These are phyloP conservation scores for Olivierus martensii DNA, from an alignment of 1,140 invertebrate genomes.

Conservation along the genomic window DNA sequence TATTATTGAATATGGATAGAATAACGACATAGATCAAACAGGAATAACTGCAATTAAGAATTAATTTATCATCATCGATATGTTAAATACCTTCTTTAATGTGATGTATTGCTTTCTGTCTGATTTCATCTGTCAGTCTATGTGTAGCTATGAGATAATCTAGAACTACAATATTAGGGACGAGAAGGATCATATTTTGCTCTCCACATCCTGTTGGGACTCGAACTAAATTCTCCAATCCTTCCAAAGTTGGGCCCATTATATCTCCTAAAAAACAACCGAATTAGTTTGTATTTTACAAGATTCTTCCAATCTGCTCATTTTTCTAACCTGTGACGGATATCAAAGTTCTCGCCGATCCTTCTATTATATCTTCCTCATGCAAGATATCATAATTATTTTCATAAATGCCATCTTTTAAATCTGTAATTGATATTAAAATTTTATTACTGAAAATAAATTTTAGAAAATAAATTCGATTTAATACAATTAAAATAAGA, in stretches of 20 bases:
- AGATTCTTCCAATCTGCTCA: too few species aligned
- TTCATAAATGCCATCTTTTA: conserved; percentile 2
- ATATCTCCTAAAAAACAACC: conserved; percentile 35
- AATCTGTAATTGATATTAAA: too few species aligned
- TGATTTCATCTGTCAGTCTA: conserved; percentile 31
- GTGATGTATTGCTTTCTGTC: conserved; percentile 41
- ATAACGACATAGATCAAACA: too few species aligned
- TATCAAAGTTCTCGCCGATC: conserved; percentile 41
- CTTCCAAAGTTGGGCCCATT: conserved; percentile 32
- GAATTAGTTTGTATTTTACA: too few species aligned
- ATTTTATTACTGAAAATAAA: too few species aligned
- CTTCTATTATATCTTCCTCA: conserved; percentile 29
- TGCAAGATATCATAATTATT: conserved; percentile 4
- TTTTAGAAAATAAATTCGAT: too few species aligned
- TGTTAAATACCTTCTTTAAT: conserved; percentile 39
- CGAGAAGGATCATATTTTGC: conserved; percentile 63
- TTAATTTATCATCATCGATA: too few species aligned
- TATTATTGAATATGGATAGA: too few species aligned
- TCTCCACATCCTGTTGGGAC: conserved; percentile 56
- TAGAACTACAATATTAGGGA: conserved; percentile 57
- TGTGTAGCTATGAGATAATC: conserved; percentile 42
- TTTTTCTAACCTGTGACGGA: conserved; percentile 44
- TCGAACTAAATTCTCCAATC: conserved; percentile 14
- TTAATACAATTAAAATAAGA: too few species aligned
- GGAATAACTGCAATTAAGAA: too few species aligned